Base-by-base conservation (phyloP, 2,888 invertebrate genomes). In the Eudiplozoon nipponicum region DNA sequence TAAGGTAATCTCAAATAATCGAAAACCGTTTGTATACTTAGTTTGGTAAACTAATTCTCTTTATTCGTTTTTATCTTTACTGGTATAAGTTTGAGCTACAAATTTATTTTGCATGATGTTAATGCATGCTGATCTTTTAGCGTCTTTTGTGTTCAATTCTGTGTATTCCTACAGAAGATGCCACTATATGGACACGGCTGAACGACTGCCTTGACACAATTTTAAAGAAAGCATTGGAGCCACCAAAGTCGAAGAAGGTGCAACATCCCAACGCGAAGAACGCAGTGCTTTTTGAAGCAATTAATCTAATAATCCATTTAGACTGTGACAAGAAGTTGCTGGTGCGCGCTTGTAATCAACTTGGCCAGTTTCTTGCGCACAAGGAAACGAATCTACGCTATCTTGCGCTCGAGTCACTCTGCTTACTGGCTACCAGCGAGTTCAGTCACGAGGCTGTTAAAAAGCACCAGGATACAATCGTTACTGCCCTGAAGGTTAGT, bases 181-280 rank as follows among this genome's bases (percentile, higher is more conserved):
- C 90, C 34, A 84, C 84, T 23, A 81, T 94, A 2, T 68, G 81
- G 47, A 81, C 84, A 13, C 70, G 90, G 46, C 65, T 94, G 33
- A 80, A 86, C 52, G 94, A 94, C 64, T 94, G 90, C 53, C 64
- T 98, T 51, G 94, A 90, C 62, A 84, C 84, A 17, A 86, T 90
- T 54, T 66, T 90, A 51, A 86, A 86, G 59, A 90, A 86, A 65
- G 90, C 90, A 17, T 86, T 90, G 15, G 47, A 47, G 15, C 38
- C 46, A 15, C 42, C 42, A 17, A 86, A 86, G 62, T 94, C 90
- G 36, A 98, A 94, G 63, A 98, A 98, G 64, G 90, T 94, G 21
- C 94, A 98, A 64, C 94, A 98, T 62, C 86, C 90, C 36, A 98
- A 98, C 66, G 90, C 94, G 43, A 94, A 94, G 62, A 94, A 98